Percentiles rank a stretch among this genome's conserved stretches.
Evolutionary conservation across 2,888 invertebrate genomes (phyloP).

Genomic region (Caenorhabditis uteleia): DNA sequence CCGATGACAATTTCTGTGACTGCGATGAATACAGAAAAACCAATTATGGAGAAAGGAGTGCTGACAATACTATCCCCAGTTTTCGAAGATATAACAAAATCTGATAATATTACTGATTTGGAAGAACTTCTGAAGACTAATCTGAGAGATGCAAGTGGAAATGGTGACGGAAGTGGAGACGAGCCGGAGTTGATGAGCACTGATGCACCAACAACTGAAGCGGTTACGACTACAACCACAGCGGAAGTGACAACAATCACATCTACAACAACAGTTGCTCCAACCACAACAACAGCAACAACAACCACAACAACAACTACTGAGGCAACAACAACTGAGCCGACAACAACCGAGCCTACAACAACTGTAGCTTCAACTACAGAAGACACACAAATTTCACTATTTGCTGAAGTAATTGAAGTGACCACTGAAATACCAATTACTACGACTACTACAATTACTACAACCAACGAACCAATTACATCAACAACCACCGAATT

Average conservation of each 20-base stretch:
- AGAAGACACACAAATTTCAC: not conserved
- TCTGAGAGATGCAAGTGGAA: slow-evolving; percentile 1
- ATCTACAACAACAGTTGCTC: slow-evolving; percentile 3
- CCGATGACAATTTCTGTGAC: slow-evolving; percentile 28
- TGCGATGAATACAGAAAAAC: slow-evolving; percentile 10
- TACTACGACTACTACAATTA: slow-evolving; percentile 1
- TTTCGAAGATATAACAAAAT: slow-evolving; percentile 37
- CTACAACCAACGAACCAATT: slow-evolving; percentile 14
- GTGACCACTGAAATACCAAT: not conserved
- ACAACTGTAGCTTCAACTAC: slow-evolving; percentile 5
- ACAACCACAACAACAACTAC: slow-evolving; percentile 6
- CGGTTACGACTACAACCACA: not conserved
- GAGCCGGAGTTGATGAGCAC: slow-evolving; percentile 8
- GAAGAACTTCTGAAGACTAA: no score
- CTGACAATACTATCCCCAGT: slow-evolving; percentile 24
- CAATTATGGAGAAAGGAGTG: slow-evolving; percentile 6
- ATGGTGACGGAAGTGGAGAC: slow-evolving; percentile 4
- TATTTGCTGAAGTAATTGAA: not conserved
- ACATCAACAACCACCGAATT: slow-evolving; percentile 9
- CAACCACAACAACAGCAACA: slow-evolving; percentile 17
- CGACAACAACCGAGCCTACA: slow-evolving; percentile 3
- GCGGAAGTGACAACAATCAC: not conserved
- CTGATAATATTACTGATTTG: slow-evolving; percentile 16
- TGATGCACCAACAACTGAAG: slow-evolving; percentile 4
- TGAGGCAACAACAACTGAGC: slow-evolving; percentile 21